Conservation (phyloP, 2,888 invertebrate genomes). For the Augiades crinisus region DNA sequence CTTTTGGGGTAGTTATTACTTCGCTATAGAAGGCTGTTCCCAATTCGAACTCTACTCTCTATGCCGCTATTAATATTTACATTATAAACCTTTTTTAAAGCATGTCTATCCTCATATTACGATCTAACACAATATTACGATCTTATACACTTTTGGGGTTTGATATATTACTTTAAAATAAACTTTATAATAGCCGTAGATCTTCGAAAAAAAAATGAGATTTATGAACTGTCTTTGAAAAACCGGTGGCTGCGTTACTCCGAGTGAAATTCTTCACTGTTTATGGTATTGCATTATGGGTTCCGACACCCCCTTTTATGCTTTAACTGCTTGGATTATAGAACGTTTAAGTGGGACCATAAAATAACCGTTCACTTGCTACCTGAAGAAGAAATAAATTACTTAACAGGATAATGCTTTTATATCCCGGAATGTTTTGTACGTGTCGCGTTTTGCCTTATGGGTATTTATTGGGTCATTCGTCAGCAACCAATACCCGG, state of each 20-base stretch:
- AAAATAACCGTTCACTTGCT: conserved; percentile 71
- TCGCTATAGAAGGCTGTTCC: too few relatives aligned
- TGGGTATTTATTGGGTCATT: conserved; percentile 79
- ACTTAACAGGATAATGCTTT: conserved; percentile 79
- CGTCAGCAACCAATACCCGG: conserved; percentile 70
- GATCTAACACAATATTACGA: background rate
- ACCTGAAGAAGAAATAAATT: conserved; percentile 79
- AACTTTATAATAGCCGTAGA: conserved; percentile 16
- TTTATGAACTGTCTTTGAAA: conserved; percentile 56
- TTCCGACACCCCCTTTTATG: conserved; percentile 68
- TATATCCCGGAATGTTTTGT: conserved; percentile 74
- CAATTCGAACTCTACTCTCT: background rate
- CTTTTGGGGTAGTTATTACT: too few relatives aligned
- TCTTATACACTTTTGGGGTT: background rate
- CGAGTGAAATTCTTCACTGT: conserved; percentile 60
- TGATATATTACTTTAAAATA: conserved; percentile 23
- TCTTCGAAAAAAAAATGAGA: conserved; percentile 40
- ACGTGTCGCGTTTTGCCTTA: conserved; percentile 75
- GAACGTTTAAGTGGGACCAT: conserved; percentile 74
- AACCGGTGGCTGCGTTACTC: conserved; percentile 55
- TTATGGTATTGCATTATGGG: conserved; percentile 67
- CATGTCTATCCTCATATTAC: too few relatives aligned
- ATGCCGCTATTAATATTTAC: background rate
- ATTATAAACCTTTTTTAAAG: background rate
- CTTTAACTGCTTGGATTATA: conserved; percentile 71